phyloP scores from a whole-genome alignment of 2,797 vertebrate species.

The Gambusia yucatana region DNA sequence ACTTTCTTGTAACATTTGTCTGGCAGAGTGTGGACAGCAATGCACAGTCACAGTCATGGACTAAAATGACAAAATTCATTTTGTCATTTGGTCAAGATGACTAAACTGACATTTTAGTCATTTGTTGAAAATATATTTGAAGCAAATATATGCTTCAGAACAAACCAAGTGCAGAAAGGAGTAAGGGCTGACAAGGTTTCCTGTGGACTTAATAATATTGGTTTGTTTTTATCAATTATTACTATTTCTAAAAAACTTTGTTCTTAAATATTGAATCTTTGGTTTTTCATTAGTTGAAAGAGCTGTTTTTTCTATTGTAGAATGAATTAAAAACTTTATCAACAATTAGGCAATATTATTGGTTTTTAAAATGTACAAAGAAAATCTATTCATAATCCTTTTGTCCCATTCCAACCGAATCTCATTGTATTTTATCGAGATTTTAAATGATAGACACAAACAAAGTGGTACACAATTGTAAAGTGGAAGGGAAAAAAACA shows the following conservation, averaged over 20 bases:
- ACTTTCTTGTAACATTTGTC: constrained; percentile 28
- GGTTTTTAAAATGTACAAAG: neutral
- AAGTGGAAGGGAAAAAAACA: neutral
- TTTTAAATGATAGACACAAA: neutral
- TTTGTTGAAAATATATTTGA: too few species aligned
- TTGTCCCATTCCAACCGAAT: neutral
- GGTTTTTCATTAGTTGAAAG: neutral
- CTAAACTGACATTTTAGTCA: too few species aligned
- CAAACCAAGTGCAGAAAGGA: neutral
- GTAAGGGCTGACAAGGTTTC: constrained; percentile 2
- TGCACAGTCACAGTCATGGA: neutral
- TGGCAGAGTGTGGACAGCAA: constrained; percentile 23
- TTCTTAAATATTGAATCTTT: neutral
- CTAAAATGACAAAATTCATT: constrained; percentile 7
- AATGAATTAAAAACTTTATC: neutral
- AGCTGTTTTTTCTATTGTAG: neutral
- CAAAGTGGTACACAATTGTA: neutral
- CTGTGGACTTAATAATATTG: neutral
- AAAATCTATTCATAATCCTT: neutral
- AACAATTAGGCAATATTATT: neutral
- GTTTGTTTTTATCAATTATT: neutral
- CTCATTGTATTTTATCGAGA: neutral
- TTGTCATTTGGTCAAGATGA: too few species aligned
- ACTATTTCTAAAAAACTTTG: neutral
- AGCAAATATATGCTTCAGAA: neutral